Percentiles rank a stretch among this genome's conserved stretches.
phyloP scores from a whole-genome alignment of 23 tunicate genomes.

The Pegea sp. region DNA sequence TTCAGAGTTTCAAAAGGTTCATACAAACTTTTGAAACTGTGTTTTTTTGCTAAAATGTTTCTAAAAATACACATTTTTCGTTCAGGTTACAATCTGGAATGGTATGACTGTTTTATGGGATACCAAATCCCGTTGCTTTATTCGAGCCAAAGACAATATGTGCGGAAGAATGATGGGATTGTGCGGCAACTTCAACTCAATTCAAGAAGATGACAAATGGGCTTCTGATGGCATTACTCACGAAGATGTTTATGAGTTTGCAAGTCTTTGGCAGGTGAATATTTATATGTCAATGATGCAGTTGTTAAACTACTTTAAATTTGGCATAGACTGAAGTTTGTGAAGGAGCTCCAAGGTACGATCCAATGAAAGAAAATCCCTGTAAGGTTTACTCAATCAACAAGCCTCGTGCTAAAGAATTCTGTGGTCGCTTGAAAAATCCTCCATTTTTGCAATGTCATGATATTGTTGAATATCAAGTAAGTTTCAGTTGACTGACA shows the following conservation, averaged over 20 bases:
- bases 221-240: constrained; percentile 97
- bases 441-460: constrained; percentile 86
- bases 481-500: not conserved
- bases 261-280: constrained; percentile 91
- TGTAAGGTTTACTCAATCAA: constrained; percentile 77
- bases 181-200: constrained; percentile 93
- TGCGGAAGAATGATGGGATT: constrained; percentile 79
- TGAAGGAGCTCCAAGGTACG: constrained; percentile 69
- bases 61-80: not conserved
- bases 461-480: constrained; percentile 91
- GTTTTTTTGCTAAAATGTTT: not conserved
- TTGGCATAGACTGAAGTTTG: constrained; percentile 24
- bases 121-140: constrained; percentile 48
- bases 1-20: constrained; percentile 69
- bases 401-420: constrained; percentile 60
- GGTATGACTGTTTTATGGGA: constrained; percentile 99
- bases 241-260: constrained; percentile 88
- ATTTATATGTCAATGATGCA: not conserved
- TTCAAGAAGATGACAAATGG: constrained; percentile 90
- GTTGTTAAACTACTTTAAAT: not conserved
- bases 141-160: constrained; percentile 84
- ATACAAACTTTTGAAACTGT: not conserved
- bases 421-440: constrained; percentile 43
- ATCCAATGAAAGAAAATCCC: constrained; percentile 61
- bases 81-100: constrained; percentile 85